Base-by-base conservation (phyloP, 2,113 vertebrate species). In the Sterna hirundo region DNA sequence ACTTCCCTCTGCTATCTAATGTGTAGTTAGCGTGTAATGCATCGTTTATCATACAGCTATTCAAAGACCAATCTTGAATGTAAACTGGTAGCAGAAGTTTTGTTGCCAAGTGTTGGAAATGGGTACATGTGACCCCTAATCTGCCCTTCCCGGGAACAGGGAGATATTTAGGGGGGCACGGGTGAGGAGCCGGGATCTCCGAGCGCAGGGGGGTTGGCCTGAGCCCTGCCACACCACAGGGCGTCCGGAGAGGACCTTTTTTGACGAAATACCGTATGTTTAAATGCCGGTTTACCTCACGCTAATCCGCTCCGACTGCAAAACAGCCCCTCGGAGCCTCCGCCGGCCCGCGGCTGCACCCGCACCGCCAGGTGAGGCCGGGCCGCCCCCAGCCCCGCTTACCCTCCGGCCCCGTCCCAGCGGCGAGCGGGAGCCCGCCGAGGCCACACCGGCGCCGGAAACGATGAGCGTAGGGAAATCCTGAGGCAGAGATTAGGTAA, bases 391-490 rank as follows among this genome's bases (percentile, higher is more conserved):
- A 19, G 60, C 44, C 70, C 77, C 76, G 42, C 32, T 90, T 79
- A 72, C 52, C 86, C 86, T 44, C 42, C 49, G 16, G 71, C 44
- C 26, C 49, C 34, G 52, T 47, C 51, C 72, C 23, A 52, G 40
- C 72, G 47, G 80, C 29, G 18, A 54, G 26, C 60, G 40, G 86
- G 61, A 52, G 34, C 68, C 51, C 30, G 57, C 57, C 44, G 74
- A 70, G 82, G 77, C 70, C 74, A 83, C 91, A 87, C 15, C 96
- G 85, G 86, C 61, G 96, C 97, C 97, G 95, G 98, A 91, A 96
- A 83, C 93, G 69, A 62, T 70, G 86, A 90, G 76, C 55, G 19
- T 61, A 66, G 95, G 95, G 95, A 96, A 95, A 83, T 88, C 95
- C 95, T 80, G 95, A 95, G 95, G 88, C 94, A 84, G 64, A 13